These are phyloP conservation scores for Acrossocheilus wenchowensis DNA, from an alignment of 2,797 vertebrate genomes.

Conservation along the genomic window DNA sequence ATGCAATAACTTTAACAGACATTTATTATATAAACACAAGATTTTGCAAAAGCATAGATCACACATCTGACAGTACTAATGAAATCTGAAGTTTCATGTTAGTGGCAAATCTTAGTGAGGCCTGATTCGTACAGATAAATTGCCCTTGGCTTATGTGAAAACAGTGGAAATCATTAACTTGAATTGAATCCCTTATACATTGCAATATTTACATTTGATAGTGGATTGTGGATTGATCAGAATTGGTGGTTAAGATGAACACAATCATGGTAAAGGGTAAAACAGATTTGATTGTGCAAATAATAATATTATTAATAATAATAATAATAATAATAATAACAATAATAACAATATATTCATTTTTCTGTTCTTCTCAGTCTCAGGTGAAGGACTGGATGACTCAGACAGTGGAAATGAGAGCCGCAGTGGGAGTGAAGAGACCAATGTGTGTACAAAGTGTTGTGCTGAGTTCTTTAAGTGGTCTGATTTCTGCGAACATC, in stretches of 20 bases:
- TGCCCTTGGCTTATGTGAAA: constrained; percentile 93
- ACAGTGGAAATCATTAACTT: constrained; percentile 99
- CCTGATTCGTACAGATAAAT: constrained; percentile 93
- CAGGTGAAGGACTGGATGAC: constrained; percentile 90
- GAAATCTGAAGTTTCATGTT: constrained; percentile 91
- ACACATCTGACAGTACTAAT: constrained; percentile 86
- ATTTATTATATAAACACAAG: constrained; percentile 69
- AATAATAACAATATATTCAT: neutral
- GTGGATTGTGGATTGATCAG: constrained; percentile 76
- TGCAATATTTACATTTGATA: no score
- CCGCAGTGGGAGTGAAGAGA: constrained; percentile 95
- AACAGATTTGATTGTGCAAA: constrained; percentile 65
- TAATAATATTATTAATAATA: constrained; percentile 72
- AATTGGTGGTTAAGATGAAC: constrained; percentile 53
- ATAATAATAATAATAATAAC: neutral
- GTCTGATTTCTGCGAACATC: constrained; percentile 96
- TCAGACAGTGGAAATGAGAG: constrained; percentile 95
- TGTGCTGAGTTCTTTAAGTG: constrained; percentile 99
- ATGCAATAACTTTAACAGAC: constrained; percentile 59
- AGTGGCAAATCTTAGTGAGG: constrained; percentile 96
- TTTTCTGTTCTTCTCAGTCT: constrained; percentile 73
- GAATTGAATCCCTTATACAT: constrained; percentile 66
- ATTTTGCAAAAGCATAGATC: constrained; percentile 71
- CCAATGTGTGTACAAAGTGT: constrained; percentile 94
- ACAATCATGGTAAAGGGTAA: neutral